Evolutionary conservation across 2,888 invertebrate species (phyloP).

Genomic region (Spodoptera exigua): DNA sequence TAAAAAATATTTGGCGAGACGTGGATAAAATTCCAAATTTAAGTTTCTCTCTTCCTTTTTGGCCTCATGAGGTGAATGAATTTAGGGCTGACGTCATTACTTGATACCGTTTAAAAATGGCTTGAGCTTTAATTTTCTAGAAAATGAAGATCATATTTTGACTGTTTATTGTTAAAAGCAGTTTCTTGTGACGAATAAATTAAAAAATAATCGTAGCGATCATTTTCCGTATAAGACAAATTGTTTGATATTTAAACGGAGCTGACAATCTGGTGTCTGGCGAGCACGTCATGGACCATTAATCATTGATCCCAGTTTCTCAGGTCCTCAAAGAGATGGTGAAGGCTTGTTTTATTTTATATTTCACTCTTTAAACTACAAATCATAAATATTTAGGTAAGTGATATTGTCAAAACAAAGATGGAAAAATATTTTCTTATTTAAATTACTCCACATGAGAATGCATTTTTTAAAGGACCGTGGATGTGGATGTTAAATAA

Average conservation of each 20-base stretch:
- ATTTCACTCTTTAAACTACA: constrained; percentile 53
- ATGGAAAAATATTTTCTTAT: constrained; percentile 49
- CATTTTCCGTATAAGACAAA: constrained; percentile 64
- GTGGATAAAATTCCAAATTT: constrained; percentile 43
- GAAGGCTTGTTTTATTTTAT: constrained; percentile 57
- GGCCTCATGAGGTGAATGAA: constrained; percentile 28
- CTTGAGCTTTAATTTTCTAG: not conserved
- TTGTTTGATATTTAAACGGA: constrained; percentile 48
- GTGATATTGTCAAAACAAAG: constrained; percentile 48
- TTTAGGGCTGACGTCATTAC: constrained; percentile 23
- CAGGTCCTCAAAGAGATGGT: constrained; percentile 42
- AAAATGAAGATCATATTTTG: constrained; percentile 9
- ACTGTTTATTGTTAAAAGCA: not conserved
- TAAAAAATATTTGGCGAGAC: constrained; percentile 52
- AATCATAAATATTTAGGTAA: constrained; percentile 53
- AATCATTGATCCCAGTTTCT: constrained; percentile 62
- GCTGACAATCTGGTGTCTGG: constrained; percentile 58
- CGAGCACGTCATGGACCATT: constrained; percentile 58
- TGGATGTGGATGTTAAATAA: not conserved
- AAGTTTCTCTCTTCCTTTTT: constrained; percentile 26
- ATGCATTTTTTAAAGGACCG: not conserved
- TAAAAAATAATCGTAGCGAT: constrained; percentile 48
- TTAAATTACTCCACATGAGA: constrained; percentile 7
- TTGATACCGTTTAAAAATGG: constrained; percentile 18
- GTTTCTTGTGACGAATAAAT: constrained; percentile 25